Evolutionary conservation across 2,888 invertebrate genomes (phyloP).

Genomic region (Matsumyia berberina): DNA sequence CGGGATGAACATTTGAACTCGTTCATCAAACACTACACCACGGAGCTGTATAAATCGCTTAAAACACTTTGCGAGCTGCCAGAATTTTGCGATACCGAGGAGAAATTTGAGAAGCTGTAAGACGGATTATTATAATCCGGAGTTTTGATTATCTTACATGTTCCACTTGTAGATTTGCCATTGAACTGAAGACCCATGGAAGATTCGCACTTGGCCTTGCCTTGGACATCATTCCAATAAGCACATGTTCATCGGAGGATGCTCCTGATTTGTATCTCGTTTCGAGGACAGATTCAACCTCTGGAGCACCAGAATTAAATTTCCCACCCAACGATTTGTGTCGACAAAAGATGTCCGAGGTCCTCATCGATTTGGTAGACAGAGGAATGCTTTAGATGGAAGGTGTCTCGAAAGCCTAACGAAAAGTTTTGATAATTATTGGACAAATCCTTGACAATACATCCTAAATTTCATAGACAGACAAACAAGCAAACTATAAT

Average conservation of each 20-base stretch:
- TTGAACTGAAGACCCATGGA: slow-evolving; percentile 87
- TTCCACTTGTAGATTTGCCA: slow-evolving; percentile 85
- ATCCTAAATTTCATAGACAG: neutral
- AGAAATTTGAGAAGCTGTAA: slow-evolving; percentile 86
- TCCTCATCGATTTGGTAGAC: slow-evolving; percentile 88
- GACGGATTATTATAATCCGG: slow-evolving; percentile 76
- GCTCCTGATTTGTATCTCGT: slow-evolving; percentile 88
- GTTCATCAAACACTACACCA: slow-evolving; percentile 87
- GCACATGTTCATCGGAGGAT: slow-evolving; percentile 88
- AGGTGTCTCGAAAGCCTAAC: neutral
- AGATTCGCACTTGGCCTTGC: slow-evolving; percentile 89
- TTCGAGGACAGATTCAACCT: slow-evolving; percentile 80
- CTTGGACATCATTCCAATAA: slow-evolving; percentile 89
- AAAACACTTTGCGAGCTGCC: slow-evolving; percentile 85
- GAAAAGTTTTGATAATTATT: slow-evolving; percentile 5
- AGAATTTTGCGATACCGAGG: slow-evolving; percentile 83
- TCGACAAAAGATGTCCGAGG: slow-evolving; percentile 88
- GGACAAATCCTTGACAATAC: slow-evolving; percentile 54
- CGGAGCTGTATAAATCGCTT: slow-evolving; percentile 86
- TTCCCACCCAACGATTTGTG: slow-evolving; percentile 87
- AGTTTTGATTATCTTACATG: slow-evolving; percentile 5
- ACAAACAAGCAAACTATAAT: neutral
- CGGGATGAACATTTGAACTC: slow-evolving; percentile 86
- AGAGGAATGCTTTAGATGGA: slow-evolving; percentile 85
- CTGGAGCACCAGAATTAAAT: slow-evolving; percentile 82